Evolutionary conservation across 2,888 invertebrate species (phyloP).

Genomic region (Dryocosmus kuriphilus): DNA sequence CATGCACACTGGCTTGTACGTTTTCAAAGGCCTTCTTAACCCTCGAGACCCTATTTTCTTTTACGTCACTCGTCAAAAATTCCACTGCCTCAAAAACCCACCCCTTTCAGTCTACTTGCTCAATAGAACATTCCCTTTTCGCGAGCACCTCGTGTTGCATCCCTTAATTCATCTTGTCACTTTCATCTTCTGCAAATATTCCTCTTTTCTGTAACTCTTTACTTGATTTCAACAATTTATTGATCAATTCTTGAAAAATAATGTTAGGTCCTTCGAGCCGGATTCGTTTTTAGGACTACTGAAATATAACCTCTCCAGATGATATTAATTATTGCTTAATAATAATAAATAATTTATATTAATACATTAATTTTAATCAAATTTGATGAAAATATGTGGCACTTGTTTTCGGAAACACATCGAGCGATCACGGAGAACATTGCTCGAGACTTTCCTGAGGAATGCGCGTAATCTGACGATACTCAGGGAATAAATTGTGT

Average conservation of each 20-base stretch:
- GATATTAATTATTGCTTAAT: no score
- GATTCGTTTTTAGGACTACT: no score
- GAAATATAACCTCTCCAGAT: no score
- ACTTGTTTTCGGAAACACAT: background rate
- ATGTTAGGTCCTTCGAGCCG: no score
- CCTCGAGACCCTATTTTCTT: slow-evolving; percentile 17
- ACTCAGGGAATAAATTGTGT: slow-evolving; percentile 58
- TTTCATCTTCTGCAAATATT: background rate
- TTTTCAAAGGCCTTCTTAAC: slow-evolving; percentile 11
- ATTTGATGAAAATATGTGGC: background rate
- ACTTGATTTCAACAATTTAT: background rate
- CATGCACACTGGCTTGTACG: slow-evolving; percentile 3
- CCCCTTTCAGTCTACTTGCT: background rate
- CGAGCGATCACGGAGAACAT: background rate
- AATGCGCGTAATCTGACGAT: background rate
- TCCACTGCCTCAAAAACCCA: background rate
- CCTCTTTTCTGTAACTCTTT: background rate
- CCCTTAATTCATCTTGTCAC: background rate
- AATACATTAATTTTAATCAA: no score
- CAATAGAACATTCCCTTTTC: background rate
- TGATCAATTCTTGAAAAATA: no score
- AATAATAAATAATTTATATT: no score
- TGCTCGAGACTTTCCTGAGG: background rate
- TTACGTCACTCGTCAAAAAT: slow-evolving; percentile 34
- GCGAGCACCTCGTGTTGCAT: background rate